These are phyloP conservation scores for Ageneiosus marmoratus DNA, from an alignment of 2,113 vertebrate species.

Conservation along the genomic window DNA sequence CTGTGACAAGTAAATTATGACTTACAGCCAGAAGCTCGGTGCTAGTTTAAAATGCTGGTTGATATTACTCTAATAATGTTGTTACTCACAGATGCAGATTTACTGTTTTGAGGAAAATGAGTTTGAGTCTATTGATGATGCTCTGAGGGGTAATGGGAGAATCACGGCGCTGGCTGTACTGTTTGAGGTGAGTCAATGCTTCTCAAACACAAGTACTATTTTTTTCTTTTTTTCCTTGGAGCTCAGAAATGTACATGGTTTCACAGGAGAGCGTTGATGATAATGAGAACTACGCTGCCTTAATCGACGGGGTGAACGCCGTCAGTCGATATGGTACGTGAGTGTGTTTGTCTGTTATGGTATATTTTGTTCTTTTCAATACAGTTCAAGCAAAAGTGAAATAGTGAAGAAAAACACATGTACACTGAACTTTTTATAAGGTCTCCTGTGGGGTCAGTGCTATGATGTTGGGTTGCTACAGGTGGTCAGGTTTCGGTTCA, in stretches of 20 bases:
- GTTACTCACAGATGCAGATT: constrained; percentile 88
- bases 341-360: background rate
- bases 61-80: background rate
- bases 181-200: constrained; percentile 82
- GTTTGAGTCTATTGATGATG: constrained; percentile 84
- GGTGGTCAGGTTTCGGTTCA: no score
- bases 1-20: background rate
- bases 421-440: no score
- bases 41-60: background rate
- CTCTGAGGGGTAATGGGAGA: constrained; percentile 82
- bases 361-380: background rate
- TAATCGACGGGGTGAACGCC: constrained; percentile 83
- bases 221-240: background rate
- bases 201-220: constrained; percentile 72
- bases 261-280: constrained; percentile 83
- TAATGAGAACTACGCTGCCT: constrained; percentile 79
- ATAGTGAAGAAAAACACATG: no score
- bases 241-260: constrained; percentile 8
- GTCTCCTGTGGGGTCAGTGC: no score
- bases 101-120: constrained; percentile 83
- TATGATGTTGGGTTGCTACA: no score
- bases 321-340: constrained; percentile 92
- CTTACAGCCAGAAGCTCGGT: background rate
- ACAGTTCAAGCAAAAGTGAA: no score
- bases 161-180: constrained; percentile 86